Conservation (phyloP, 2,888 invertebrate genomes). For the Chrysopilus asiliformis region DNA sequence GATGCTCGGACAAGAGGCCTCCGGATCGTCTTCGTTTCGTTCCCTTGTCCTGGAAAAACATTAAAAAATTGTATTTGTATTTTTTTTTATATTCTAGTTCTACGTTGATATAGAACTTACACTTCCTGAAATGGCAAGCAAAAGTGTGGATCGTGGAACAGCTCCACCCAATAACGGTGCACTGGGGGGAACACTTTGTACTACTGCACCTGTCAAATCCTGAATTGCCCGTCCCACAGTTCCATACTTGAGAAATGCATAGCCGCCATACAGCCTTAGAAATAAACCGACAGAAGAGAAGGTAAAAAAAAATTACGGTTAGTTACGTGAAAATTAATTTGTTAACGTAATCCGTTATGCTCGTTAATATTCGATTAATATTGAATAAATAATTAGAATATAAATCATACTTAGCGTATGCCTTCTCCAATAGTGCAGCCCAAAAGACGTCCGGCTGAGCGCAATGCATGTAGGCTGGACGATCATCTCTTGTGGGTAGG, state of each 20-base stretch:
- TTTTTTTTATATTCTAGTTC: background rate
- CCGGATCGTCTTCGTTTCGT: conserved; percentile 42
- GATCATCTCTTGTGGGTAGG: conserved; percentile 53
- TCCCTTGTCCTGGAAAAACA: conserved; percentile 16
- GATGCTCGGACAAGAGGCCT: conserved; percentile 52
- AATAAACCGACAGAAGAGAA: background rate
- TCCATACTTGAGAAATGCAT: conserved; percentile 48
- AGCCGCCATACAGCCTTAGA: conserved; percentile 52
- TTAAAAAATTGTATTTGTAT: background rate
- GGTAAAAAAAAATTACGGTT: background rate
- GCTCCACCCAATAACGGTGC: conserved; percentile 44
- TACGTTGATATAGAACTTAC: too few species aligned
- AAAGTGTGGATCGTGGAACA: conserved; percentile 54
- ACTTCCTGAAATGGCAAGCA: conserved; percentile 50
- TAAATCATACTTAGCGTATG: conserved; percentile 61
- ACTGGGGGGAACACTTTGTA: conserved; percentile 45
- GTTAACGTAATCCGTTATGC: background rate
- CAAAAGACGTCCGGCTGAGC: conserved; percentile 47
- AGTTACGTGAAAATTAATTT: conserved; percentile 2
- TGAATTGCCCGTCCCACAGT: conserved; percentile 55
- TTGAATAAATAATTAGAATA: too few species aligned
- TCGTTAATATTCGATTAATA: too few species aligned
- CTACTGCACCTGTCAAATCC: conserved; percentile 61
- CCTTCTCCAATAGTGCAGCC: conserved; percentile 65
- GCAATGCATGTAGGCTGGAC: conserved; percentile 48